A percentile compares a stretch with the other conserved stretches of the same genome.
phyloP scores from a whole-genome alignment of 2,888 invertebrate species.

The Calameuta idolon region DNA sequence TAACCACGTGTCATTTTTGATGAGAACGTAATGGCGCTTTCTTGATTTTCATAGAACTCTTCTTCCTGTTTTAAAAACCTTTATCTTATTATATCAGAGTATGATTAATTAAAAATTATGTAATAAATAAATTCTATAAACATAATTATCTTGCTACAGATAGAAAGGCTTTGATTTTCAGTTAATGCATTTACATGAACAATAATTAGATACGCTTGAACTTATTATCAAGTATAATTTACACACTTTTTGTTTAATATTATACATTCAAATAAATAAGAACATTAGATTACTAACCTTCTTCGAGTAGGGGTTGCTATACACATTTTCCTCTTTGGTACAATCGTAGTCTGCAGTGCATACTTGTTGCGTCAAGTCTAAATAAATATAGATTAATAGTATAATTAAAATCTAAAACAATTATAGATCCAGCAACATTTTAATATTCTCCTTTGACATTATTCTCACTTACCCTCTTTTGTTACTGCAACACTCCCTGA shows the following conservation, averaged over 20 bases:
- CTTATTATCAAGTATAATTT: neutral
- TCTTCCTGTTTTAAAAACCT: neutral
- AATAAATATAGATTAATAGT: neutral
- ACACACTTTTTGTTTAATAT: neutral
- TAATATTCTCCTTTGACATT: neutral
- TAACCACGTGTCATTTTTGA: constrained; percentile 44
- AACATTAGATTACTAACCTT: neutral
- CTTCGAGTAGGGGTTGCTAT: neutral
- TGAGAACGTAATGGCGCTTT: constrained; percentile 36
- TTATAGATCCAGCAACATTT: neutral
- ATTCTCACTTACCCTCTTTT: neutral
- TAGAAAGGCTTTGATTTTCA: constrained; percentile 1
- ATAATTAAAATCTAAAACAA: neutral
- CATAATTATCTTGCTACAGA: constrained; percentile 30
- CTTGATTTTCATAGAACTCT: constrained; percentile 24
- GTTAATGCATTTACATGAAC: no score
- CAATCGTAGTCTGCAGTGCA: constrained; percentile 1
- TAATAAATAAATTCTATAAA: no score
- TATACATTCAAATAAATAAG: neutral
- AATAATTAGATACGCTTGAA: neutral
- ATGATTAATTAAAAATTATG: no score
- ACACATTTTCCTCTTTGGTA: neutral
- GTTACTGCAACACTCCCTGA: neutral
- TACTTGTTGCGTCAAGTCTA: neutral
- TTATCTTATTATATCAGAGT: neutral